phyloP scores from a whole-genome alignment of 2,888 invertebrate species.

The Acholoe squamosa region DNA sequence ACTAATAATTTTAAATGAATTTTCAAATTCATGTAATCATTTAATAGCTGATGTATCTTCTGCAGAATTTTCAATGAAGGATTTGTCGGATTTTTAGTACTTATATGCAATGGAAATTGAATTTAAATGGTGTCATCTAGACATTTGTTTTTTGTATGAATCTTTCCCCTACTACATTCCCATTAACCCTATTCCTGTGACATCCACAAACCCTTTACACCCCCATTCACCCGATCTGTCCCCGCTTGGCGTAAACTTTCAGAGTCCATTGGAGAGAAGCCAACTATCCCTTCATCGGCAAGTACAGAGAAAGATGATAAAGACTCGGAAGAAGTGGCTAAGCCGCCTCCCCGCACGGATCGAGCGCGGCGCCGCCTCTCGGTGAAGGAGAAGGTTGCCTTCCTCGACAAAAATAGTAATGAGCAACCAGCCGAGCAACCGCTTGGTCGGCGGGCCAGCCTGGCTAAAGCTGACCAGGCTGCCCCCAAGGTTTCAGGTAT shows the following conservation, averaged over 20 bases:
- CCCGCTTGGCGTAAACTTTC: conserved; percentile 5
- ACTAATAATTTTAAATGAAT: no score
- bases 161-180: no score
- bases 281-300: conserved; percentile 43
- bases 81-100: no score
- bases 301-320: not conserved
- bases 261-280: conserved; percentile 62
- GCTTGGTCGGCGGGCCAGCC: not conserved
- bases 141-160: no score
- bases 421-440: conserved; percentile 57
- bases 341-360: conserved; percentile 14
- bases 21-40: no score
- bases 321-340: not conserved
- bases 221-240: conserved; percentile 18
- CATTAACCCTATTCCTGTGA: no score
- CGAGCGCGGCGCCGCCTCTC: conserved; percentile 55
- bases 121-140: no score
- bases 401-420: conserved; percentile 62
- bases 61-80: no score
- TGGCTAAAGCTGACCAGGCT: not conserved
- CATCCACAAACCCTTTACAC: not conserved
- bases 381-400: conserved; percentile 58
- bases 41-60: no score
- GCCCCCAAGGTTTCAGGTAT: conserved; percentile 52
- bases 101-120: no score